Evolutionary conservation across 2,113 vertebrate species (phyloP).

Genomic region (Cryptomyrus ogoouensis): DNA sequence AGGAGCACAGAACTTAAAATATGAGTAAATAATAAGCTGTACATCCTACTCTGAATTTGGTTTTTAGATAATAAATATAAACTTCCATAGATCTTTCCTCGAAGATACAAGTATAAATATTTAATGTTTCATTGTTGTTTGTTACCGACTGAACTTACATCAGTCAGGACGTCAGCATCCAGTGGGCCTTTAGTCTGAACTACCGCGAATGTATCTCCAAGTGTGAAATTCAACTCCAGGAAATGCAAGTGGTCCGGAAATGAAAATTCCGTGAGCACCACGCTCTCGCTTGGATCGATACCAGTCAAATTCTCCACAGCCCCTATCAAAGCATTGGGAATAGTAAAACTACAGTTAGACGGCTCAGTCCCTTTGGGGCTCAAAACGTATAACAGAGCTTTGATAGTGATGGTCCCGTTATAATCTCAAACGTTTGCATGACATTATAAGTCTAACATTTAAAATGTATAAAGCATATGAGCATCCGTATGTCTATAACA

Average conservation of each 20-base stretch:
- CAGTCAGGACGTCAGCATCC: conserved; percentile 24
- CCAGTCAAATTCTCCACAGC: conserved; percentile 42
- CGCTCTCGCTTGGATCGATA: neutral
- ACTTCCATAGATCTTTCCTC: neutral
- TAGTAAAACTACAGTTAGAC: neutral
- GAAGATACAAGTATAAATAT: neutral
- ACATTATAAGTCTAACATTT: neutral
- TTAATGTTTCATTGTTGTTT: neutral
- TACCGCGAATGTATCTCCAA: conserved; percentile 21
- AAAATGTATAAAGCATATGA: neutral
- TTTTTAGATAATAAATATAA: neutral
- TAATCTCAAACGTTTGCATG: neutral
- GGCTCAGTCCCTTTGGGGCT: too few relatives aligned
- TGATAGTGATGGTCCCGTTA: neutral
- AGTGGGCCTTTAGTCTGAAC: conserved; percentile 44
- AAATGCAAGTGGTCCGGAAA: conserved; percentile 10
- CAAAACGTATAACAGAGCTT: neutral
- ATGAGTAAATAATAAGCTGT: neutral
- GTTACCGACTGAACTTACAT: neutral
- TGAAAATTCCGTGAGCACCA: neutral
- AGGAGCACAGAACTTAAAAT: neutral
- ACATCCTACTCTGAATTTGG: neutral
- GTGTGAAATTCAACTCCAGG: conserved; percentile 34
- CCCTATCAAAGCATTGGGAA: conserved; percentile 35
- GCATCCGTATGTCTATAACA: neutral